Percentiles rank a stretch among this genome's conserved stretches.
phyloP scores from a whole-genome alignment of 2,888 invertebrate species.

The Lithophane semibrunnea region DNA sequence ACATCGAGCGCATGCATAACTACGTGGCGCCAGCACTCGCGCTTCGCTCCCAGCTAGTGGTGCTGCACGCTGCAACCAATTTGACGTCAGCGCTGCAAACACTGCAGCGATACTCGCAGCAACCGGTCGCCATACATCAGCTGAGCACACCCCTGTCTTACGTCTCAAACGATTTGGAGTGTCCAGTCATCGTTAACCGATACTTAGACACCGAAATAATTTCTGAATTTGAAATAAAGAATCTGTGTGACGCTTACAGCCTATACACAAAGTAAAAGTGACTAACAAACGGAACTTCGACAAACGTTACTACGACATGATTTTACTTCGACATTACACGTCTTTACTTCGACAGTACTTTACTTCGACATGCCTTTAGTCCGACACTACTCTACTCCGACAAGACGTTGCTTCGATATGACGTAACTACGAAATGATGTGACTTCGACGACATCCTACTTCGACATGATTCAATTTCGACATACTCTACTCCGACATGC shows the following conservation, averaged over 20 bases:
- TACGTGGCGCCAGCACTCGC: conserved; percentile 44
- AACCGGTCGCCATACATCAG: conserved; percentile 6
- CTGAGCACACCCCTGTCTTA: conserved; percentile 11
- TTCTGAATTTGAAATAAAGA: conserved; percentile 12
- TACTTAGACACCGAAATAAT: conserved; percentile 13
- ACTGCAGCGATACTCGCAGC: conserved; percentile 18
- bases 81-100: not conserved
- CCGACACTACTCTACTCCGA: no score
- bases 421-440: no score
- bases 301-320: no score
- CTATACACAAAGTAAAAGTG: not conserved
- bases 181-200: conserved; percentile 11
- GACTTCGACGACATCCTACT: no score
- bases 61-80: conserved; percentile 54
- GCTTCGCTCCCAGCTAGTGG: conserved; percentile 68
- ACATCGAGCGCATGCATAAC: conserved; percentile 64
- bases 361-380: no score
- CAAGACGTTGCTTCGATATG: no score
- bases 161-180: conserved; percentile 5
- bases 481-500: no score
- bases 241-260: conserved; percentile 3
- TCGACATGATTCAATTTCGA: no score
- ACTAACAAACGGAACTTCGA: no score
- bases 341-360: no score
- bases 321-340: no score